Conservation (phyloP, 2,797 vertebrate genomes). For the Micropoecilia bifurca region DNA sequence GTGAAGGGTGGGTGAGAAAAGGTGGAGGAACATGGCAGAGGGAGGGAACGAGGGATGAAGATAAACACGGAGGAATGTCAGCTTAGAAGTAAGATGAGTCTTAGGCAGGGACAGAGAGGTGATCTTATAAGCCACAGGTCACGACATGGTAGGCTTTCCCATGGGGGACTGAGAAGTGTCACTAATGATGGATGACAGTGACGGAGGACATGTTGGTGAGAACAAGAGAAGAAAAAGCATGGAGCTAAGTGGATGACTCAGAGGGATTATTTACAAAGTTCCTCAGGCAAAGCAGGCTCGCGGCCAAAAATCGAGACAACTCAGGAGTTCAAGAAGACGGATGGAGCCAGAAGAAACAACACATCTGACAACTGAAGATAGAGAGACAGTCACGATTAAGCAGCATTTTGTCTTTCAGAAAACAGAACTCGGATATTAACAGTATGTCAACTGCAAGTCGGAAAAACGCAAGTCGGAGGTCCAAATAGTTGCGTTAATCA, state of each 20-base stretch:
- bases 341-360: not conserved
- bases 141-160: slow-evolving; percentile 31
- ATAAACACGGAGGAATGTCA: slow-evolving; percentile 34
- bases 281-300: not conserved
- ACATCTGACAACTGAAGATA: not conserved
- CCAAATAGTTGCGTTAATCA: not conserved
- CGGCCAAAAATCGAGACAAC: not conserved
- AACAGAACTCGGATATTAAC: not conserved
- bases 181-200: slow-evolving; percentile 43
- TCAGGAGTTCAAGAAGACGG: not conserved
- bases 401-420: not conserved
- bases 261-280: slow-evolving; percentile 22
- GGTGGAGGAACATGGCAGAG: not conserved
- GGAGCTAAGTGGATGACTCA: slow-evolving; percentile 12
- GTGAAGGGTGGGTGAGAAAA: slow-evolving; percentile 22
- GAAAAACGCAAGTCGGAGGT: not conserved
- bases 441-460: not conserved
- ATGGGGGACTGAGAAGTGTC: slow-evolving; percentile 19
- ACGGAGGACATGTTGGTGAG: slow-evolving; percentile 12
- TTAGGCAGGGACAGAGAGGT: slow-evolving; percentile 35
- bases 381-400: not conserved
- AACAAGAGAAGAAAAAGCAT: not conserved
- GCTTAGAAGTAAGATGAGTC: slow-evolving; percentile 22
- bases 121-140: slow-evolving; percentile 51
- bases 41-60: not conserved